Conservation (phyloP, 2,113 vertebrate species). For the Chloropsis hardwickii region DNA sequence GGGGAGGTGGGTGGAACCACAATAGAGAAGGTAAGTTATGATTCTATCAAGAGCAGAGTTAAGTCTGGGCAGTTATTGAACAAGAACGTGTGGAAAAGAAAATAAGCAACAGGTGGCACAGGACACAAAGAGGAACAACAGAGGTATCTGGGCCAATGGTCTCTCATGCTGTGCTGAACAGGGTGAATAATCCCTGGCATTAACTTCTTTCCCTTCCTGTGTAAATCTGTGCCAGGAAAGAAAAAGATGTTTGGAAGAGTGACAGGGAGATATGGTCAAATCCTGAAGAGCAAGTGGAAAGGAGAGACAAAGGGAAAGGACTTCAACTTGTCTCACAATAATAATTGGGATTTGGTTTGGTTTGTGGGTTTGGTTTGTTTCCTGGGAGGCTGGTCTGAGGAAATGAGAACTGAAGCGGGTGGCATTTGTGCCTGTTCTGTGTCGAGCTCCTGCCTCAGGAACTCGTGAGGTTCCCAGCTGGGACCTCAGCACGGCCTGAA, state of each 20-base stretch:
- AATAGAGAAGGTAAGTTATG: not conserved
- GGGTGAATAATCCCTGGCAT: not conserved
- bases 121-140: not conserved
- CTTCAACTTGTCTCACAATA: not conserved
- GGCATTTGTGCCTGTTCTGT: not conserved
- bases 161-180: not conserved
- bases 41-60: not conserved
- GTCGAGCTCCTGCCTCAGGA: not conserved
- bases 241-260: not conserved
- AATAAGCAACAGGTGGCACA: not conserved
- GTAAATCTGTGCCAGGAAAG: not conserved
- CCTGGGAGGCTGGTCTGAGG: not conserved
- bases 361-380: not conserved
- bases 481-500: not conserved
- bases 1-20: not conserved
- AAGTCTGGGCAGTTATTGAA: not conserved
- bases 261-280: not conserved
- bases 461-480: not conserved
- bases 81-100: not conserved
- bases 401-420: not conserved
- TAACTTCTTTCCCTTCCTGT: not conserved
- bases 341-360: not conserved
- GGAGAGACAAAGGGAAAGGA: not conserved
- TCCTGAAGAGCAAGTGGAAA: not conserved
- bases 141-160: not conserved